These are phyloP conservation scores for Helobdella robusta DNA, from an alignment of 2,888 invertebrate species.

Conservation along the genomic window DNA sequence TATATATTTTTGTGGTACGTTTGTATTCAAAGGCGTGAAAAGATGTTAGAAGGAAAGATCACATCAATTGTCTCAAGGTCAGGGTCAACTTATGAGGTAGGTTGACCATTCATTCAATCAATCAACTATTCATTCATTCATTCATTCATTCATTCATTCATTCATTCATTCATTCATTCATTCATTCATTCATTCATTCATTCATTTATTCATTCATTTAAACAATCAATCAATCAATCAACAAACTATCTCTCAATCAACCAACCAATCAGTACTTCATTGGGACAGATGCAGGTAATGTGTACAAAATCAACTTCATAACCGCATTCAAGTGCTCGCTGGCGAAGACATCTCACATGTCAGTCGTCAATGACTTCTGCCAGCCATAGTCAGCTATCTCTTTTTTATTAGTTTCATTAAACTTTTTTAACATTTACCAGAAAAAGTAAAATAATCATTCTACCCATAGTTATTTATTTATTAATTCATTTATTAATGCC, in stretches of 20 bases:
- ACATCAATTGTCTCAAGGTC: conserved; percentile 4
- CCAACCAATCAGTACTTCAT: conserved; percentile 56
- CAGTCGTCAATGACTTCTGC: conserved; percentile 67
- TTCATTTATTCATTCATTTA: not conserved
- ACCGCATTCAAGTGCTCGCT: conserved; percentile 62
- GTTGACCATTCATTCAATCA: not conserved
- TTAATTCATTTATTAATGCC: not conserved
- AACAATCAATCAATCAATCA: not conserved
- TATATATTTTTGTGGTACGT: too few relatives aligned
- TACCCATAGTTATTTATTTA: too few relatives aligned
- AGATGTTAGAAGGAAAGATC: conserved; percentile 2
- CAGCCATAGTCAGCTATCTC: conserved; percentile 65
- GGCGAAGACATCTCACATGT: conserved; percentile 71
- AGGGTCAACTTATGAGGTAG: conserved; percentile 5
- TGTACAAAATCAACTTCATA: conserved; percentile 62
- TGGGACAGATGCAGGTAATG: conserved; percentile 70
- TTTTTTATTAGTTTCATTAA: not conserved
- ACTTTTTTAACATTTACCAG: not conserved
- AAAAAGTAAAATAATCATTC: not conserved
- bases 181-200: not conserved
- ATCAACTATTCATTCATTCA: too few relatives aligned
- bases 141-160: not conserved
- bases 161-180: not conserved
- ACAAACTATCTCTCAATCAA: not conserved
- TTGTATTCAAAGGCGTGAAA: conserved; percentile 1